Evolutionary conservation across 1,140 invertebrate genomes (phyloP).

Genomic region (Lasaia peninsularis): DNA sequence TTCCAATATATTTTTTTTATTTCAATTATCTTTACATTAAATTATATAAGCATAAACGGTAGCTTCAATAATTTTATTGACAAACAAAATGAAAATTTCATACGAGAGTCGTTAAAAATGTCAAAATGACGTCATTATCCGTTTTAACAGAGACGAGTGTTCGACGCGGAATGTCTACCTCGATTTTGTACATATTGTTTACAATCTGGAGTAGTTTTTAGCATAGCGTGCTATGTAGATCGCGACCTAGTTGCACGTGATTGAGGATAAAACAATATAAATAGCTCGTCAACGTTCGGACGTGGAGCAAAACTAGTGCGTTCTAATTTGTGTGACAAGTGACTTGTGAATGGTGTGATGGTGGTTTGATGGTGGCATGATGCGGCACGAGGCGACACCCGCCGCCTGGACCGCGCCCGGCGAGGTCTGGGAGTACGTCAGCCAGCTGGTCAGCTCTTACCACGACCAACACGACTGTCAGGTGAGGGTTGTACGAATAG

Average conservation of each 20-base stretch:
- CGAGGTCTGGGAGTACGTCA: slow-evolving; percentile 72
- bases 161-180: not conserved
- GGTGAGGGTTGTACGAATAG: slow-evolving; percentile 29
- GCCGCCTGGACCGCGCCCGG: slow-evolving; percentile 67
- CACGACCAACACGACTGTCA: slow-evolving; percentile 70
- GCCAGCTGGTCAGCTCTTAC: slow-evolving; percentile 69
- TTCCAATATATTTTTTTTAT: no score
- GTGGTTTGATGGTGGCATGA: slow-evolving; percentile 58
- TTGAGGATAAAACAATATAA: slow-evolving; percentile 77
- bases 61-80: no score
- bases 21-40: no score
- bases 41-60: no score
- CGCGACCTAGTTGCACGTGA: slow-evolving; percentile 71
- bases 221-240: slow-evolving; percentile 61
- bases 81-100: no score
- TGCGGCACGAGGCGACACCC: slow-evolving; percentile 58
- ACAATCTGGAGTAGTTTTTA: slow-evolving; percentile 52
- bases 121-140: slow-evolving; percentile 1
- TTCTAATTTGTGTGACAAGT: slow-evolving; percentile 32
- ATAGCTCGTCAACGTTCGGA: slow-evolving; percentile 66
- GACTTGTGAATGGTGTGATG: slow-evolving; percentile 21
- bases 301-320: slow-evolving; percentile 39
- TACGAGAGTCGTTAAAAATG: not conserved
- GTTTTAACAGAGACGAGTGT: not conserved
- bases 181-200: slow-evolving; percentile 36